Evolutionary conservation across 2,113 vertebrate genomes (phyloP).

Genomic region (Sminthopsis crassicaudata): DNA sequence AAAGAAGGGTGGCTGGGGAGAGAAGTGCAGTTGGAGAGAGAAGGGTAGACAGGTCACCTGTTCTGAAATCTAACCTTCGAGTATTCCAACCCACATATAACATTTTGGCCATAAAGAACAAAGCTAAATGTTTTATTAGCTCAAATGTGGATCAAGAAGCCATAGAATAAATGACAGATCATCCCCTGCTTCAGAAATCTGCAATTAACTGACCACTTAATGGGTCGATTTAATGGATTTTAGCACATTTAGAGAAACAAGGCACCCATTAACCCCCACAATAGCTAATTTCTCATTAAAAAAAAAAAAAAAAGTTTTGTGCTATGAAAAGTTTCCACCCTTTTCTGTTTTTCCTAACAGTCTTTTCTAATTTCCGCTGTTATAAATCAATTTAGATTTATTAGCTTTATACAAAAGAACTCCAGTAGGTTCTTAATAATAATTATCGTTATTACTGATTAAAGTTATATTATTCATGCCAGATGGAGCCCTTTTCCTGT

Average conservation of each 20-base stretch:
- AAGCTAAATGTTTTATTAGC: conserved; percentile 52
- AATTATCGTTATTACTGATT: conserved; percentile 87
- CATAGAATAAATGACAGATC: conserved; percentile 20
- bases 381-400: conserved; percentile 79
- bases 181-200: background rate
- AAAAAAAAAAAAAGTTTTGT: conserved; percentile 25
- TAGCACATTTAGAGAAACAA: conserved; percentile 8
- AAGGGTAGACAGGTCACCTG: conserved; percentile 13
- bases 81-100: rapidly evolving
- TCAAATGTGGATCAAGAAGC: conserved; percentile 27
- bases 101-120: conserved; percentile 7
- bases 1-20: background rate
- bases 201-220: conserved; percentile 24
- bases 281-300: conserved; percentile 27
- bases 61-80: background rate
- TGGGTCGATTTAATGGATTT: background rate
- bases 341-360: conserved; percentile 66
- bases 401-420: conserved; percentile 79
- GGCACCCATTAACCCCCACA: background rate
- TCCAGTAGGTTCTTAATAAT: conserved; percentile 85
- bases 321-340: conserved; percentile 63
- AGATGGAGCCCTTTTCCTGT: conserved; percentile 84
- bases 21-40: background rate
- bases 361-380: conserved; percentile 74
- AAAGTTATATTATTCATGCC: conserved; percentile 86